A percentile compares a stretch with the other conserved stretches of the same genome.
Conservation (phyloP, 2,888 invertebrate genomes). For the Phymatocera aterrima region DNA sequence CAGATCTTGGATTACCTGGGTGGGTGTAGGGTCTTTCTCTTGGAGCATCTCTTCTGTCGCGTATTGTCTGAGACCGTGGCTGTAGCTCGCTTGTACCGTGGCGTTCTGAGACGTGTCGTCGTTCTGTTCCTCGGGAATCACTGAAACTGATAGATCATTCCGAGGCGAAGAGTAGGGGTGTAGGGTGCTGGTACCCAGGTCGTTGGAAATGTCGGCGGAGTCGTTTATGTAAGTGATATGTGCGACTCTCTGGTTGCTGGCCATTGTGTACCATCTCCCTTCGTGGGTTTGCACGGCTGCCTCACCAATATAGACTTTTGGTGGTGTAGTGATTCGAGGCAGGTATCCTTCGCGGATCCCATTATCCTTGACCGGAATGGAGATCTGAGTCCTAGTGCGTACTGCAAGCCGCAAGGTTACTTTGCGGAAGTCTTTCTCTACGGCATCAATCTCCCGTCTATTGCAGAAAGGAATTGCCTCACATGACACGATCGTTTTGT, state of each 20-base stretch:
- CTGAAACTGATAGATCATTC: neutral
- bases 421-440: neutral
- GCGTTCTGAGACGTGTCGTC: neutral
- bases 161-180: neutral
- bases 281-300: neutral
- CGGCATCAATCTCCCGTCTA: neutral
- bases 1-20: neutral
- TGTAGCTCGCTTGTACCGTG: neutral
- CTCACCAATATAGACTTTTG: conserved; percentile 14
- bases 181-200: neutral
- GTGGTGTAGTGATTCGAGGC: neutral
- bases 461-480: neutral
- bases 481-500: neutral
- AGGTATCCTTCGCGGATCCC: neutral
- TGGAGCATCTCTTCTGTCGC: neutral
- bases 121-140: neutral
- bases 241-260: neutral
- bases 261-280: neutral
- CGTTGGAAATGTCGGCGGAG: neutral
- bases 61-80: neutral
- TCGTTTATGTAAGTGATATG: neutral
- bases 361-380: neutral
- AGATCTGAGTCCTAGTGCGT: neutral
- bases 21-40: neutral
- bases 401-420: neutral